phyloP scores from a whole-genome alignment of 2,797 vertebrate genomes.

The Salmo trutta region DNA sequence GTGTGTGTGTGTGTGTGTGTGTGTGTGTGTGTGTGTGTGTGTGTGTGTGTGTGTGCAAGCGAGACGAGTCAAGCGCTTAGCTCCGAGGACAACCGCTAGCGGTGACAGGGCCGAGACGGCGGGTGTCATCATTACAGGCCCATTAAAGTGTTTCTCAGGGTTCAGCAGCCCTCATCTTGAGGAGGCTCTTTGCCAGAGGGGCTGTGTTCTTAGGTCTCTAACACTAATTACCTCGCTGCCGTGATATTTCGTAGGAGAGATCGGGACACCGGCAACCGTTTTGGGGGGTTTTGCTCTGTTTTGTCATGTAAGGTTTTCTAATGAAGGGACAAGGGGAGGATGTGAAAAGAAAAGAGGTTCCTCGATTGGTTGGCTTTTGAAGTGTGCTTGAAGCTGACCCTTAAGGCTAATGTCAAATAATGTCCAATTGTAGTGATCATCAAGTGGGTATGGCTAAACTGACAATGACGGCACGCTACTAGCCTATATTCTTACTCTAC shows the following conservation, averaged over 20 bases:
- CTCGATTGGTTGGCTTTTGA: background rate
- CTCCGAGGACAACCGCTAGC: conserved; percentile 36
- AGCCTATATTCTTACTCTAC: no score
- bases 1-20: no score
- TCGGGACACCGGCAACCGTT: conserved; percentile 5
- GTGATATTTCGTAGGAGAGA: conserved; percentile 24
- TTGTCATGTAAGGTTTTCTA: conserved; percentile 22
- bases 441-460: no score
- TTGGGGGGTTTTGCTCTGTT: conserved; percentile 12
- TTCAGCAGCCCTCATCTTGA: conserved; percentile 22
- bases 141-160: conserved; percentile 61
- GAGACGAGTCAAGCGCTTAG: conserved; percentile 39
- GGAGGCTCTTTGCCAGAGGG: conserved; percentile 31
- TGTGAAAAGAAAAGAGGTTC: no score
- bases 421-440: no score
- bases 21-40: no score
- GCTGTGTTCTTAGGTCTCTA: conserved; percentile 37
- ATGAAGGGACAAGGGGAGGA: conserved; percentile 13
- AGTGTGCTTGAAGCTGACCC: background rate
- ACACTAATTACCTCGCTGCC: conserved; percentile 50
- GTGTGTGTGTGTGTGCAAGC: conserved; percentile 5
- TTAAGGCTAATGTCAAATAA: background rate
- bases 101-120: conserved; percentile 51
- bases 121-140: conserved; percentile 61
- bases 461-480: no score